phyloP scores from a whole-genome alignment of 2,797 vertebrate species.

The Onychomys torridus region DNA sequence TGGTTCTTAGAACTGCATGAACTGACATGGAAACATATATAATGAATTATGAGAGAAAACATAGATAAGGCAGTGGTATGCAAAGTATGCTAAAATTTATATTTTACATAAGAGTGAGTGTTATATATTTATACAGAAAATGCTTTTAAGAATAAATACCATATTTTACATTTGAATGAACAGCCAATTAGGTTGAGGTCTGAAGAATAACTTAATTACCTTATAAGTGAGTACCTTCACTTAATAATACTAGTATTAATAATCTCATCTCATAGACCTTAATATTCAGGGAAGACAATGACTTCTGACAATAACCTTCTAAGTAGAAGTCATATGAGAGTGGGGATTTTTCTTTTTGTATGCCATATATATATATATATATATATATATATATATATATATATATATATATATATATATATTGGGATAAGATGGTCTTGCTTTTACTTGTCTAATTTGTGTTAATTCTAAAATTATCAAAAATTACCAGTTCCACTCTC shows the following conservation, averaged over 20 bases:
- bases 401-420: neutral
- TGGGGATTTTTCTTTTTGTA: neutral
- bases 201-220: slow-evolving; percentile 15
- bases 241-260: neutral
- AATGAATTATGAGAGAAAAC: neutral
- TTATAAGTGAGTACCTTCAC: slow-evolving; percentile 1
- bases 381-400: no score
- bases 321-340: neutral
- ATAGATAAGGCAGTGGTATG: neutral
- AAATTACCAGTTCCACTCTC: neutral
- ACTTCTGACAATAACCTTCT: neutral
- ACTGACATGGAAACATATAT: neutral
- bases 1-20: neutral
- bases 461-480: neutral
- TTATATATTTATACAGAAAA: neutral
- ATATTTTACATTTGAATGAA: neutral
- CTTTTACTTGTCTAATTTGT: neutral
- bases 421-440: neutral
- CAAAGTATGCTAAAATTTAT: neutral
- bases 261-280: neutral
- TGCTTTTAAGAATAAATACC: neutral
- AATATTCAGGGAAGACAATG: neutral
- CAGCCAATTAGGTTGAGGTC: neutral
- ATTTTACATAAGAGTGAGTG: neutral
- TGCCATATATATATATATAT: neutral